Evolutionary conservation across 2,113 vertebrate species (phyloP), one percentile per base, ranked within the genome.

Genomic region (Rhea pennata): DNA sequence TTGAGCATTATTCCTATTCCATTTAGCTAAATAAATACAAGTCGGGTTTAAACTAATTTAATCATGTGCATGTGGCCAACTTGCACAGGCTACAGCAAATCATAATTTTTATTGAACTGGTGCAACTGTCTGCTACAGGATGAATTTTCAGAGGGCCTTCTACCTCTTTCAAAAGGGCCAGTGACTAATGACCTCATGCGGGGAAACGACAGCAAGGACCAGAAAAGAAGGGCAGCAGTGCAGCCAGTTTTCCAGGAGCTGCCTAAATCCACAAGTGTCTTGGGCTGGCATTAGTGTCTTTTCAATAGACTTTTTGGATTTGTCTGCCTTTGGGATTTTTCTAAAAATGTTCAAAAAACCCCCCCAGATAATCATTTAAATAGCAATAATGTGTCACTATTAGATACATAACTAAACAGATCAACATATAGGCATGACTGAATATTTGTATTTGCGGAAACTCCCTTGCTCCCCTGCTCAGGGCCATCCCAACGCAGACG

Each of bases 21-120:
- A 92, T 96, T 96, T 95, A 93, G 79, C 72, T 95, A 91, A 92
- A 92, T 66, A 93, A 94, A 96, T 62, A 94, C 85, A 88, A 56
- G 78, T 27, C 54, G 74, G 83, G 50, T 90, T 96, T 93, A 73
- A 92, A 76, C 88, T 88, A 42, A 87, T 93, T 92, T 59, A 87
- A 84, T 87, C 19, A 4, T 33, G 59, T 44, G 67, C 82, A 77
- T 0, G 24, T 79, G 88, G 86, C 61, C 92, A 92, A 59, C 86
- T 86, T 17, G 70, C 94, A 83, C 58, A 83, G 79, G 83, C 73
- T 53, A 23, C 53, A 96, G 92, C 71, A 85, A 93, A 83, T 26
- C n/a, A n/a, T 56, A 4, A 70, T 66, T 86, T 93, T 78, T 73
- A 87, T 76, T 64, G 50, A 76, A 39, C 31, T 62, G 26, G 59